Percentiles rank a stretch among this genome's conserved stretches.
Conservation (phyloP, 2,113 vertebrate species). For the Oxygymnocypris stewartii region DNA sequence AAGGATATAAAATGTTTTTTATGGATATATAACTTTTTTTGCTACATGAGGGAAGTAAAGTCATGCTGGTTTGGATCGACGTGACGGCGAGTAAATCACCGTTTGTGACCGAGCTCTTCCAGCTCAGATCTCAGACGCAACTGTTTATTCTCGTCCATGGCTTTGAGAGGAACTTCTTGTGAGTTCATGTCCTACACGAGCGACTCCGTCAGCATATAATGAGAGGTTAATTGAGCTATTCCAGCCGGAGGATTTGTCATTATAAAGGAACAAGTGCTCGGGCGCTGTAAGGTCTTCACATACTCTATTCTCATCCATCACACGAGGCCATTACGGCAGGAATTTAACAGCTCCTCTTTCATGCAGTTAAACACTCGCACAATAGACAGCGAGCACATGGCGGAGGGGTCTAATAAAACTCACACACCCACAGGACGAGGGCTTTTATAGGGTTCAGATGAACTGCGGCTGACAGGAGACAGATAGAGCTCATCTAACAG, state of each 20-base stretch:
- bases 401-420: background rate
- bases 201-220: conserved; percentile 36
- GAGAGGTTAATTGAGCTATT: conserved; percentile 57
- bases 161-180: conserved; percentile 2
- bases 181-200: conserved; percentile 17
- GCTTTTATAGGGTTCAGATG: background rate
- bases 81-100: background rate
- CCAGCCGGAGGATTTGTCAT: conserved; percentile 48
- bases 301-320: conserved; percentile 51
- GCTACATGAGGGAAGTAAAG: background rate
- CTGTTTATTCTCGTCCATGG: background rate
- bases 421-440: background rate
- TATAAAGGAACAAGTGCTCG: conserved; percentile 37
- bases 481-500: background rate
- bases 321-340: conserved; percentile 12
- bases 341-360: conserved; percentile 36
- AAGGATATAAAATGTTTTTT: too few relatives aligned
- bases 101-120: background rate
- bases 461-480: background rate
- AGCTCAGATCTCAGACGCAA: background rate
- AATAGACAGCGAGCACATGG: conserved; percentile 16
- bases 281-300: conserved; percentile 32
- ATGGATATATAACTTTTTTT: background rate
- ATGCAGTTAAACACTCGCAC: conserved; percentile 25
- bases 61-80: background rate